A percentile compares a stretch with the other conserved stretches of the same genome.
Evolutionary conservation across 1,140 invertebrate species (phyloP).

Genomic region (Bursaphelenchus mucronatus): DNA sequence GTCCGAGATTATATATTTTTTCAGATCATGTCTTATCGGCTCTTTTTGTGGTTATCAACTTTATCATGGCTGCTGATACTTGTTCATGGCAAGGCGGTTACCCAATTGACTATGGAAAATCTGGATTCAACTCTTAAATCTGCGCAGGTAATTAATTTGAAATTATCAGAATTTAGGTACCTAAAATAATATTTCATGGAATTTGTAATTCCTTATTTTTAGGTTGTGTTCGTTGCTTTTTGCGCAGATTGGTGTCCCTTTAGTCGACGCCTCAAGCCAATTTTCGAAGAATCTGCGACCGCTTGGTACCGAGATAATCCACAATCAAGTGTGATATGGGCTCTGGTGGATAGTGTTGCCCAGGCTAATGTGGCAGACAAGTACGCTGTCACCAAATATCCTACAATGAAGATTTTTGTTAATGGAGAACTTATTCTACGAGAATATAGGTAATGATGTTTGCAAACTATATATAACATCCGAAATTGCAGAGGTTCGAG

Average conservation of each 20-base stretch:
- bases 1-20: no score
- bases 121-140: slow-evolving; percentile 17
- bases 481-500: slow-evolving; percentile 39
- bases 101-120: slow-evolving; percentile 17
- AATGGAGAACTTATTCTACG: slow-evolving; percentile 59
- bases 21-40: no score
- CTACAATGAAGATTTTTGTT: slow-evolving; percentile 75
- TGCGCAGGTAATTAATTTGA: slow-evolving; percentile 17
- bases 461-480: neutral
- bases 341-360: slow-evolving; percentile 91
- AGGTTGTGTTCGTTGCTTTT: slow-evolving; percentile 60
- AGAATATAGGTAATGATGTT: slow-evolving; percentile 53
- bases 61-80: neutral
- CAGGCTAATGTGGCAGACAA: slow-evolving; percentile 86
- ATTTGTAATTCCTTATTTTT: slow-evolving; percentile 20
- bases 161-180: neutral
- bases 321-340: slow-evolving; percentile 79
- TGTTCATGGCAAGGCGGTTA: neutral
- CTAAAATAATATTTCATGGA: neutral
- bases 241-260: slow-evolving; percentile 71
- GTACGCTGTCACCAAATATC: slow-evolving; percentile 84
- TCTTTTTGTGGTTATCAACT: no score
- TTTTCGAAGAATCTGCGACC: slow-evolving; percentile 89
- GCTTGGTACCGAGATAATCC: slow-evolving; percentile 76
- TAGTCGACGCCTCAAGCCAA: slow-evolving; percentile 88